Percentiles rank a stretch among this genome's conserved stretches.
These are phyloP conservation scores for Diadema setosum DNA, from an alignment of 35 echinoderm and acorn worm genomes.

Conservation along the genomic window DNA sequence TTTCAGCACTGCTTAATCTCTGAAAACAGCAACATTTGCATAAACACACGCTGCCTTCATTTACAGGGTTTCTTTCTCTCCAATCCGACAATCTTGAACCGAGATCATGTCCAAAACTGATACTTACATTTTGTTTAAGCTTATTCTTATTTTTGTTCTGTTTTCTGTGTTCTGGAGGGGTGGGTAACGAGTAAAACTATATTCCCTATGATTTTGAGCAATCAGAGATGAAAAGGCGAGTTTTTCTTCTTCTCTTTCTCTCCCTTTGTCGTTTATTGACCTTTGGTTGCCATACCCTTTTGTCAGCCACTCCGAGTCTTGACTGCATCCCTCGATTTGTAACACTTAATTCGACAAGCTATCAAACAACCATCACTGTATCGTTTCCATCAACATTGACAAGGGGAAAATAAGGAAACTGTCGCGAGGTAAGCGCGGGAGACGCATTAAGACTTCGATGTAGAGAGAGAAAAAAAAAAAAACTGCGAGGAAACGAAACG, in stretches of 20 bases:
- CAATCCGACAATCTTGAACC: too few relatives aligned
- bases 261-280: not conserved
- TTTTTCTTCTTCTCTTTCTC: not conserved
- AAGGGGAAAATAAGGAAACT: not conserved
- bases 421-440: not conserved
- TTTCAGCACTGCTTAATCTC: too few relatives aligned
- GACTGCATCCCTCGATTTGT: not conserved
- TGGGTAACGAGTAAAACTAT: too few relatives aligned
- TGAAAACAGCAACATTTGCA: too few relatives aligned
- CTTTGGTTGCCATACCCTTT: not conserved
- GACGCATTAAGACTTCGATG: not conserved
- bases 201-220: too few relatives aligned
- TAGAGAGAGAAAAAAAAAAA: not conserved
- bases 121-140: too few relatives aligned
- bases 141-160: too few relatives aligned
- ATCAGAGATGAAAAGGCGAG: too few relatives aligned
- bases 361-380: not conserved
- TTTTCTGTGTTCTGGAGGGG: too few relatives aligned
- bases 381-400: constrained; percentile 4
- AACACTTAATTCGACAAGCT: not conserved
- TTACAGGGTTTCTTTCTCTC: too few relatives aligned
- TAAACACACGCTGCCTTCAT: too few relatives aligned
- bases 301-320: not conserved
- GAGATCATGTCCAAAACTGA: too few relatives aligned
- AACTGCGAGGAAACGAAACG: not conserved